Percentiles rank a stretch among this genome's conserved stretches.
Conservation (phyloP, 2,113 vertebrate genomes). For the Hemiscyllium ocellatum region DNA sequence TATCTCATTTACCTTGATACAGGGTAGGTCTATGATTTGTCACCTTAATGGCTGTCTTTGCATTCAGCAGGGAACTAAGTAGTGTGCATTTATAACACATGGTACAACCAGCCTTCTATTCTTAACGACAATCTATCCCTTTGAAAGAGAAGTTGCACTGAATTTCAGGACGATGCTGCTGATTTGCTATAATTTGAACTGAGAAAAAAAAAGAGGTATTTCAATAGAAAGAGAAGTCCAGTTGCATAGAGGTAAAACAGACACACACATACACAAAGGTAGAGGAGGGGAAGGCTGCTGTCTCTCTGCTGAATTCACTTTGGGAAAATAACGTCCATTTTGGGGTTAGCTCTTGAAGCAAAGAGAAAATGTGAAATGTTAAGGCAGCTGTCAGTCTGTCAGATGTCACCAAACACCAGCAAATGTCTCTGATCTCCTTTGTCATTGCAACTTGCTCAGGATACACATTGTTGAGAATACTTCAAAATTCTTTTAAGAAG, state of each 20-base stretch:
- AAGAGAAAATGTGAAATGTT: no score
- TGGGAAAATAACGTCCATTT: no score
- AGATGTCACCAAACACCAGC: no score
- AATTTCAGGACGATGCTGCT: background rate
- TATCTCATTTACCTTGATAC: background rate
- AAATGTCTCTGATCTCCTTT: no score
- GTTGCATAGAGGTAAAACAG: background rate
- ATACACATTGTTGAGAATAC: no score
- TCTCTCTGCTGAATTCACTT: no score
- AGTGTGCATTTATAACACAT: background rate
- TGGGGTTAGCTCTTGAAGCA: no score
- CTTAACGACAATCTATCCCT: background rate
- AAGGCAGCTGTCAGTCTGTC: no score
- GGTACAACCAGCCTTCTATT: background rate
- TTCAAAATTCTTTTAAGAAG: no score
- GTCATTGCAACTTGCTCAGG: no score
- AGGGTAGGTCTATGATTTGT: background rate
- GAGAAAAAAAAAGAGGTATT: background rate
- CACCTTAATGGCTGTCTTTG: background rate
- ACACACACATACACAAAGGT: no score
- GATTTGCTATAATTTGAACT: background rate
- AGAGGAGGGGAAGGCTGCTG: no score
- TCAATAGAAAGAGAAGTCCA: background rate
- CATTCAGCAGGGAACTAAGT: background rate
- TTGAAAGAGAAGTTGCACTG: background rate